A percentile compares a stretch with the other conserved stretches of the same genome.
Conservation (phyloP, 1,140 invertebrate species). For the Liolophura sinensis region DNA sequence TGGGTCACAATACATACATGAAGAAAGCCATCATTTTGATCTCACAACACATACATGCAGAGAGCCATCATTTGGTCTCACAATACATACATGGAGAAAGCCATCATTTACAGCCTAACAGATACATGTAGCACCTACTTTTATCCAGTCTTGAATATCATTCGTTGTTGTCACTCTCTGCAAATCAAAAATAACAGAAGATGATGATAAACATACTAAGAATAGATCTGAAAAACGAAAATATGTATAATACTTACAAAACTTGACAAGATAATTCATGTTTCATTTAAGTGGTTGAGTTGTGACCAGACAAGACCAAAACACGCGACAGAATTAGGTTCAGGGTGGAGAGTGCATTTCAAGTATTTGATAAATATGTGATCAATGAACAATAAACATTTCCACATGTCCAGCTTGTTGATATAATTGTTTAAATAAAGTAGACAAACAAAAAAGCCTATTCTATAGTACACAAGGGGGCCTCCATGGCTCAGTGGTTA, state of each 20-base stretch:
- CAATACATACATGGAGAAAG: too few relatives aligned
- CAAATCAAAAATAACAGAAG: neutral
- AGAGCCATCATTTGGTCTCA: too few relatives aligned
- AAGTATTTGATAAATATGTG: neutral
- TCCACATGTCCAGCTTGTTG: neutral
- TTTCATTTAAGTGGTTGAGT: neutral
- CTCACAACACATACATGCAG: too few relatives aligned
- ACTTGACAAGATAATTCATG: neutral
- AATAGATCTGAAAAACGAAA: neutral
- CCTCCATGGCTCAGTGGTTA: too few relatives aligned
- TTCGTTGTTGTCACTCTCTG: conserved; percentile 27
- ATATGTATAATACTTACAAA: neutral
- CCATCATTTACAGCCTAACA: neutral
- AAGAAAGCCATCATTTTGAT: too few relatives aligned
- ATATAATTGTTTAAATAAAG: too few relatives aligned
- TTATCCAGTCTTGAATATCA: conserved; percentile 35
- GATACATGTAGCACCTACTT: conserved; percentile 11
- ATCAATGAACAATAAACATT: too few relatives aligned
- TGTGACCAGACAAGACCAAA: neutral
- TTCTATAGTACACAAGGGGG: too few relatives aligned
- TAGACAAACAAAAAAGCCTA: too few relatives aligned
- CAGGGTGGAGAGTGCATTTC: neutral
- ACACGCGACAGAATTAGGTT: neutral
- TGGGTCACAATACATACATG: too few relatives aligned
- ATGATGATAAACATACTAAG: neutral